Evolutionary conservation across 2,797 vertebrate species (phyloP).

Genomic region (Thamnophis elegans): DNA sequence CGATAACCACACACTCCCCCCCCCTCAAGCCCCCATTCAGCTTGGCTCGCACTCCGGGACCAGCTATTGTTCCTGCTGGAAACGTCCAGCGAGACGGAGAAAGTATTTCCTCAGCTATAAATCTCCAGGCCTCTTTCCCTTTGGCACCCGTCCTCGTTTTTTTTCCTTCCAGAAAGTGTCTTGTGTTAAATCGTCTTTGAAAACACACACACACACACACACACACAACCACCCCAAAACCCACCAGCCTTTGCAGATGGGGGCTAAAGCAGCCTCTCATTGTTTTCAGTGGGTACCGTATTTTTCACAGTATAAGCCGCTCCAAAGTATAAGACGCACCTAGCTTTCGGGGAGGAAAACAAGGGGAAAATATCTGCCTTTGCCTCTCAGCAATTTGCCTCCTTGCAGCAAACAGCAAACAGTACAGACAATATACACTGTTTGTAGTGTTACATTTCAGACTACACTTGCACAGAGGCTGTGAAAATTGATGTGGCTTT

Average conservation of each 20-base stretch:
- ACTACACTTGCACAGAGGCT: too few species aligned
- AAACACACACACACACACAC: too few species aligned
- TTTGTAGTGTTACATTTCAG: too few species aligned
- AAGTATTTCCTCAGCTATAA: slow-evolving; percentile 84
- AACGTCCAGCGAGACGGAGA: slow-evolving; percentile 59
- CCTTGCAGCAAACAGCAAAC: too few species aligned
- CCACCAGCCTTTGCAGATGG: background rate
- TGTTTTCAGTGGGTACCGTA: background rate
- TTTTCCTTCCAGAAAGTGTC: slow-evolving; percentile 76
- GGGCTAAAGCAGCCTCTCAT: background rate
- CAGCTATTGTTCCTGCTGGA: slow-evolving; percentile 82
- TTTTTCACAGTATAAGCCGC: too few species aligned
- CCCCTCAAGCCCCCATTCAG: slow-evolving; percentile 63
- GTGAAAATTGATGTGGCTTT: too few species aligned
- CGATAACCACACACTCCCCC: slow-evolving; percentile 62
- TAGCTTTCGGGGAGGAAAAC: too few species aligned
- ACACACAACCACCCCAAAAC: background rate
- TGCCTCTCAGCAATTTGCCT: too few species aligned
- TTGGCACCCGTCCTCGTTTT: slow-evolving; percentile 68
- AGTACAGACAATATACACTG: too few species aligned
- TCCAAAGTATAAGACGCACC: too few species aligned
- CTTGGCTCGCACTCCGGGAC: slow-evolving; percentile 72
- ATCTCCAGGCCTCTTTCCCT: slow-evolving; percentile 71
- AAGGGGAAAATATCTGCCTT: too few species aligned
- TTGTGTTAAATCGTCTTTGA: slow-evolving; percentile 29